Percentiles rank a stretch among this genome's conserved stretches.
phyloP scores from a whole-genome alignment of 2,113 vertebrate genomes.

The Tragelaphus buxtoni region DNA sequence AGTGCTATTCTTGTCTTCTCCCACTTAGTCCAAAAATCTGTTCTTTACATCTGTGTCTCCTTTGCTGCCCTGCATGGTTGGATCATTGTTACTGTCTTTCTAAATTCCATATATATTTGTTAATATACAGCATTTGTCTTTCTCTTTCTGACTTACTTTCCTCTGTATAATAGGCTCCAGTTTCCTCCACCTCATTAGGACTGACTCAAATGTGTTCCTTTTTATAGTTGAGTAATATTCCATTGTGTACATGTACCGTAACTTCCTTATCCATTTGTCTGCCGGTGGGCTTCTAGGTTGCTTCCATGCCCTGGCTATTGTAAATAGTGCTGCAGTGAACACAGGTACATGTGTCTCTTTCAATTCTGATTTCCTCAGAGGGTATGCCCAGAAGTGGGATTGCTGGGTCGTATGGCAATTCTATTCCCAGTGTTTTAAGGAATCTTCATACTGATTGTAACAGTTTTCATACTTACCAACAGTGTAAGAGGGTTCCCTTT shows the following conservation, averaged over 20 bases:
- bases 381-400: neutral
- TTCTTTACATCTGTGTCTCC: neutral
- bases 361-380: neutral
- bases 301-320: neutral
- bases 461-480: neutral
- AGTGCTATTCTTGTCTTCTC: neutral
- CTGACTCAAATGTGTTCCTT: neutral
- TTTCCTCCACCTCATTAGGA: neutral
- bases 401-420: neutral
- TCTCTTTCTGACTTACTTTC: neutral
- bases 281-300: neutral
- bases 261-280: neutral
- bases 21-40: neutral
- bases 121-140: neutral
- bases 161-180: neutral
- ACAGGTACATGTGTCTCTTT: neutral
- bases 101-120: neutral
- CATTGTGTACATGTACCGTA: neutral
- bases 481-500: neutral
- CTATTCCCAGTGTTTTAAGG: neutral
- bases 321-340: neutral
- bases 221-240: neutral
- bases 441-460: neutral
- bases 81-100: neutral
- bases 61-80: neutral